phyloP scores from a whole-genome alignment of 2,888 invertebrate genomes.

The Nomada goodeniana region DNA sequence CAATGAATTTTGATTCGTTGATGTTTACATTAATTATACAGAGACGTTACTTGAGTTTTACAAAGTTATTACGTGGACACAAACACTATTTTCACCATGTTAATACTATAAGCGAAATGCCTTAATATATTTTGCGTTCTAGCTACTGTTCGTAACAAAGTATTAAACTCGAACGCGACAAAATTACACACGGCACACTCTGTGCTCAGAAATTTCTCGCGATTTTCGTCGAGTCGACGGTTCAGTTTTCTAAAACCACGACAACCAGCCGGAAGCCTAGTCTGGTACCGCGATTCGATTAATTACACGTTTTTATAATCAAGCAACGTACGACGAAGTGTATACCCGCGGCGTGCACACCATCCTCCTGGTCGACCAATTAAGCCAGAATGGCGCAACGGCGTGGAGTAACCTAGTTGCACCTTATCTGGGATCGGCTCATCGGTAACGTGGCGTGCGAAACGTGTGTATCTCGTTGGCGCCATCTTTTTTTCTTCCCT shows the following conservation, averaged over 20 bases:
- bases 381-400: conserved; percentile 79
- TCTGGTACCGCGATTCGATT: conserved; percentile 47
- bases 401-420: conserved; percentile 80
- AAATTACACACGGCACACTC: no score
- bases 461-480: conserved; percentile 76
- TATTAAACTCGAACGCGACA: no score
- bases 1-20: no score
- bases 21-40: no score
- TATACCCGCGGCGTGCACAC: conserved; percentile 39
- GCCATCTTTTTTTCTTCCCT: conserved; percentile 71
- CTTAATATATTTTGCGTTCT: no score
- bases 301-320: conserved; percentile 64
- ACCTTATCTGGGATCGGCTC: conserved; percentile 75
- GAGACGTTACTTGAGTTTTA: no score
- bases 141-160: no score
- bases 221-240: neutral
- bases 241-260: conserved; percentile 19
- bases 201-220: neutral
- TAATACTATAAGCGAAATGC: no score
- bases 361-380: conserved; percentile 73
- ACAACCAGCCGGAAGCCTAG: conserved; percentile 27
- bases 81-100: no score
- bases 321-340: conserved; percentile 25
- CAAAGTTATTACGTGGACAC: no score
- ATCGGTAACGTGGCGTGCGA: conserved; percentile 77